Percentiles rank a stretch among this genome's conserved stretches.
These are phyloP conservation scores for Agrotis segetum DNA, from an alignment of 2,888 invertebrate genomes.

Conservation along the genomic window DNA sequence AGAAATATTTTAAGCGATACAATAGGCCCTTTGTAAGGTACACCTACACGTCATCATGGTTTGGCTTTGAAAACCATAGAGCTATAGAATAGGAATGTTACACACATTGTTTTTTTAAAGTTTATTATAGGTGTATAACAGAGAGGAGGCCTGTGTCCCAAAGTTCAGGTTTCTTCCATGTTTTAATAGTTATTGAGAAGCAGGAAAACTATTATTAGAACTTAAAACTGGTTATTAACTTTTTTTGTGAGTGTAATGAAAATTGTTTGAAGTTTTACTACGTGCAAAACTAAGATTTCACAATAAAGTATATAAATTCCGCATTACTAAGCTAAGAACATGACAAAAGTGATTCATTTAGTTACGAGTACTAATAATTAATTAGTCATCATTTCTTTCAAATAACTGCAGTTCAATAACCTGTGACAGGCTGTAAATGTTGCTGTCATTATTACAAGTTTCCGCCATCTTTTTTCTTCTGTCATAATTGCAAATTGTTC, in stretches of 20 bases:
- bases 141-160: neutral
- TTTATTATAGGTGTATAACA: neutral
- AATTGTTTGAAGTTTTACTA: neutral
- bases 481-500: no score
- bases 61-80: neutral
- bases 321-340: constrained; percentile 38
- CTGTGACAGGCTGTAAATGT: constrained; percentile 48
- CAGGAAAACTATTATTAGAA: neutral
- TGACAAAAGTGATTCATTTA: constrained; percentile 58
- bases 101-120: neutral
- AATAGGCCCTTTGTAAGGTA: constrained; percentile 16
- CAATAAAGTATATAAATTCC: constrained; percentile 28
- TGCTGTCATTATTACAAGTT: constrained; percentile 36
- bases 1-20: constrained; percentile 35
- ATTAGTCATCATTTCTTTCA: constrained; percentile 63
- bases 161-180: neutral
- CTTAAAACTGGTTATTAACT: no score
- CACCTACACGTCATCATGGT: neutral
- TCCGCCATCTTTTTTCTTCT: constrained; percentile 48
- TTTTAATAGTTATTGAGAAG: neutral
- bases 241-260: no score
- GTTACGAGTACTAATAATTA: constrained; percentile 56
- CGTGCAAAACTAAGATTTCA: constrained; percentile 23
- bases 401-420: constrained; percentile 57
- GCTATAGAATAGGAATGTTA: neutral